Evolutionary conservation across 2,797 vertebrate genomes (phyloP).

Genomic region (Setipinna tenuifilis): DNA sequence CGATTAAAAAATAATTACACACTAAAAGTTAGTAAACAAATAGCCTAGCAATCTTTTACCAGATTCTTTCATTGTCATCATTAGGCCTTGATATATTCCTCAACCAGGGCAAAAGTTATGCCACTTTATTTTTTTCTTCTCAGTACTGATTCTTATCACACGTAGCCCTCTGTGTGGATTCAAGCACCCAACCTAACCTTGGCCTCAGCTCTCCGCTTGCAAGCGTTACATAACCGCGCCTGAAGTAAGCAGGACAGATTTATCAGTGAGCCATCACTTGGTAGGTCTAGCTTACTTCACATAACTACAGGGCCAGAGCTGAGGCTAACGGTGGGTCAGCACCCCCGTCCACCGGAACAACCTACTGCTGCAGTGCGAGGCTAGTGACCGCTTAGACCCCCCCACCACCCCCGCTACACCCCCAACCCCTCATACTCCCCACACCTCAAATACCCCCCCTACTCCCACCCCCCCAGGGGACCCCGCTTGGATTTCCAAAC

Average conservation of each 20-base stretch:
- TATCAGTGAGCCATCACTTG: conserved; percentile 19
- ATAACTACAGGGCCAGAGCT: not conserved
- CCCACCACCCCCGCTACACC: not conserved
- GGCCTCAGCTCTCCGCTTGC: not conserved
- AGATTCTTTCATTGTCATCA: conserved; percentile 12
- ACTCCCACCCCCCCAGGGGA: not conserved
- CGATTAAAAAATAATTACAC: not conserved
- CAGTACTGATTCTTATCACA: not conserved
- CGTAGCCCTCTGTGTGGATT: not conserved
- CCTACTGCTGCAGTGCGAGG: not conserved
- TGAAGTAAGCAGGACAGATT: not conserved
- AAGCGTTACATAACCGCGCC: not conserved
- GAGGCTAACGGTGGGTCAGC: not conserved
- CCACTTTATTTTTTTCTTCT: not conserved
- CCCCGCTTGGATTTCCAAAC: conserved; percentile 32
- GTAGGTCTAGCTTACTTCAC: not conserved
- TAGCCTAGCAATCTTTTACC: conserved; percentile 10
- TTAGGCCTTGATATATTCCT: not conserved
- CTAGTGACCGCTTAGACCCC: conserved; percentile 3
- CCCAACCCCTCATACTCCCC: not conserved
- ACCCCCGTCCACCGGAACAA: not conserved
- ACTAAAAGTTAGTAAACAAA: not conserved
- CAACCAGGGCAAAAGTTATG: conserved; percentile 7
- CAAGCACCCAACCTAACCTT: conserved; percentile 20
- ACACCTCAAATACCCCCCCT: not conserved